Base-by-base conservation (phyloP, 2,797 vertebrate species). In the Ptychobarbus kaznakovi region DNA sequence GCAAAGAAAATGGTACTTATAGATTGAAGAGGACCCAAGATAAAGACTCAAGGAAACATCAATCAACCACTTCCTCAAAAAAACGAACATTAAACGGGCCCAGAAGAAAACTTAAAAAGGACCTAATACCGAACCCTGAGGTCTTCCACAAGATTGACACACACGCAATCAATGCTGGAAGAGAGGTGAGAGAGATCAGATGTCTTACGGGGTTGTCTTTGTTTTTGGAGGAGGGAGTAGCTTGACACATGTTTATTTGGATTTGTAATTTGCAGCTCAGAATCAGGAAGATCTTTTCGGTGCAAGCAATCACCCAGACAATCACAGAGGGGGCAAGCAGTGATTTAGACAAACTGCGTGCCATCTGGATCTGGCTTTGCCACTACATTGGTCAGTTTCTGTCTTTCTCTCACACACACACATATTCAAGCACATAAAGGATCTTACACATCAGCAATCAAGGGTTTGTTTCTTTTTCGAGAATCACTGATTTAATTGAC, bases 291-390 rank as follows among this genome's bases (percentile, higher is more conserved):
- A 3, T 68, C 6, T 44, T 85, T 46, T 93, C 91, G 0, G 0
- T 92, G 38, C 80, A 91, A 87, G 79, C 81, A 82, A 84, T 91
- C 4, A 76, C 90, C 44, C 83, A 88, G 51, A 79, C 87, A 61
- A 92, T 95, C 89, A 93, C 92, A 3, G 82, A 90, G n/a, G 90
- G 61, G 77, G 84, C 89, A 70, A 86, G 46, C n/a, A 91, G 82
- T 51, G 89, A 92, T 6, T 80, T 95, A 91, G 92, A 94, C 87
- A 90, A 20, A n/a, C 16, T 89, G 7, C 46, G 90, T 76, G 90
- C 92, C 9, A 89, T 91, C 16, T 92, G 94, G 92, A 89, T 92
- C 68, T 95, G 93, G 94, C 78, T 95, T 42, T 94, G 93, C 78
- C 90, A 93, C 83, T 92, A 92, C 75, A 91, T 93, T 0, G 82